Conservation (phyloP, 2,797 vertebrate genomes). For the Smutsia gigantea region DNA sequence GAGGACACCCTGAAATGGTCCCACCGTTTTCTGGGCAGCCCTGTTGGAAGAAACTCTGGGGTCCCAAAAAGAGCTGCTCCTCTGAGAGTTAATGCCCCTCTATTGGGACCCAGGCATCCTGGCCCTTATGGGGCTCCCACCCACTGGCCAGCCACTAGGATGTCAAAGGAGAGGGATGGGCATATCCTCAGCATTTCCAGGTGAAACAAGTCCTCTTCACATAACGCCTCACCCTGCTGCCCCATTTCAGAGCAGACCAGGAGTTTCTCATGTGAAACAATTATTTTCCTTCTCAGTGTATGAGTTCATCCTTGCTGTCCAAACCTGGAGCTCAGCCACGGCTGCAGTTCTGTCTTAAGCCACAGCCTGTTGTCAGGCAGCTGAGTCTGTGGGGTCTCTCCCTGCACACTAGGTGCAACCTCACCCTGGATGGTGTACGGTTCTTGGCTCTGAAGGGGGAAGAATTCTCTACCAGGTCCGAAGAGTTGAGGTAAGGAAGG, state of each 20-base stretch:
- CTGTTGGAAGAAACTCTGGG: background rate
- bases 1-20: too few relatives aligned
- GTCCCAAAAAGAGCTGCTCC: background rate
- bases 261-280: background rate
- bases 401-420: too few relatives aligned
- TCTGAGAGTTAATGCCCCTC: background rate
- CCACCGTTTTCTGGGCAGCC: background rate
- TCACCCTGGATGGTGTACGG: too few relatives aligned
- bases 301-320: background rate
- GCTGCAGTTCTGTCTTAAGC: background rate
- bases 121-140: background rate
- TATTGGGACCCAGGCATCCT: background rate
- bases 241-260: background rate
- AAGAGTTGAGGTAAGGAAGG: too few relatives aligned
- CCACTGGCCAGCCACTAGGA: too few relatives aligned
- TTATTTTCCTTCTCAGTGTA: background rate
- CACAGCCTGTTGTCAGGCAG: too few relatives aligned
- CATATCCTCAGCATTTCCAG: background rate
- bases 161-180: background rate
- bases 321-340: background rate
- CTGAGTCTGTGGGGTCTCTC: too few relatives aligned
- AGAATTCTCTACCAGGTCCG: too few relatives aligned
- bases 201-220: background rate
- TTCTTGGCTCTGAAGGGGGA: too few relatives aligned
- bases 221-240: background rate